A percentile compares a stretch with the other conserved stretches of the same genome.
These are phyloP conservation scores for Ennomos quercinarius DNA, from an alignment of 2,888 invertebrate genomes.

Conservation along the genomic window DNA sequence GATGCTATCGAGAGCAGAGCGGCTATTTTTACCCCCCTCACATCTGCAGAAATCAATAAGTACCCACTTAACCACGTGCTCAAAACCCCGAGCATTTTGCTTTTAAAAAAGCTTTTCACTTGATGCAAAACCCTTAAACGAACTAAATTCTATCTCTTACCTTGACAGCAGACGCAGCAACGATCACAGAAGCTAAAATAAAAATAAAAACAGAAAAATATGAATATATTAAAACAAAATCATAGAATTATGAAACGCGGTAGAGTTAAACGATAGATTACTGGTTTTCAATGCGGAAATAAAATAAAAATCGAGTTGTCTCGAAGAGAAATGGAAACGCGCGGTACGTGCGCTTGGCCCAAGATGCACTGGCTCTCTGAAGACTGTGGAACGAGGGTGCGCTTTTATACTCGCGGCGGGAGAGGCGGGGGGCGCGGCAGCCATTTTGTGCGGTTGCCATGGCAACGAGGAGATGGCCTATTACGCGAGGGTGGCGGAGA, in stretches of 20 bases:
- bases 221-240: constrained; percentile 39
- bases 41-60: constrained; percentile 57
- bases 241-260: constrained; percentile 29
- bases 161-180: constrained; percentile 51
- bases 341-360: constrained; percentile 57
- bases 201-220: constrained; percentile 30
- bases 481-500: constrained; percentile 83
- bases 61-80: constrained; percentile 47
- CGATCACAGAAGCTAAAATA: constrained; percentile 55
- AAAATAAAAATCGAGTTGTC: constrained; percentile 54
- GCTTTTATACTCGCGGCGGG: constrained; percentile 71
- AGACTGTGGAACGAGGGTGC: constrained; percentile 55
- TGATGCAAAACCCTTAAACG: constrained; percentile 4
- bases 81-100: constrained; percentile 39
- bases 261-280: constrained; percentile 21
- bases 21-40: constrained; percentile 53
- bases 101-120: constrained; percentile 9
- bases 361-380: constrained; percentile 77
- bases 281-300: constrained; percentile 34
- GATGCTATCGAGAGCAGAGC: constrained; percentile 29
- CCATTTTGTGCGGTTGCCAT: constrained; percentile 80
- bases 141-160: constrained; percentile 58
- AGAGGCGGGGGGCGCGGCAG: constrained; percentile 64
- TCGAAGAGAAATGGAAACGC: constrained; percentile 53
- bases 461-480: constrained; percentile 83